Conservation (phyloP, 2,113 vertebrate genomes). For the Centropus bengalensis region DNA sequence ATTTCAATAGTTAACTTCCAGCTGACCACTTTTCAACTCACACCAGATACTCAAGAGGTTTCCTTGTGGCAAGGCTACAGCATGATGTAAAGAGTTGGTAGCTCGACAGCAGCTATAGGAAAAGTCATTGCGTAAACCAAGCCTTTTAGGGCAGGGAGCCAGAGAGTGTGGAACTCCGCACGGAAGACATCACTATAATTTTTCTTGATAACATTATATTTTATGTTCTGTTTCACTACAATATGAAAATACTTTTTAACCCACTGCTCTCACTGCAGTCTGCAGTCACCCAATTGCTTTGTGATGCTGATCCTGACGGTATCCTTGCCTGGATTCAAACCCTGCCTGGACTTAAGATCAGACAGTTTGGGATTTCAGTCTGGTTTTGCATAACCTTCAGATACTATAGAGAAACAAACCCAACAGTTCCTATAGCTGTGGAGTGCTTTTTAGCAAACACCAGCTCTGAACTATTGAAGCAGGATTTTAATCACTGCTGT, state of each 20-base stretch:
- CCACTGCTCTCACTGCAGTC: neutral
- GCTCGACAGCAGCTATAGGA: neutral
- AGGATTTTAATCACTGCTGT: neutral
- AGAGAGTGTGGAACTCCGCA: neutral
- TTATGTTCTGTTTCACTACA: neutral
- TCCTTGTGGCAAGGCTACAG: neutral
- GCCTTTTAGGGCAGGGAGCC: neutral
- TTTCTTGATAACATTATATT: neutral
- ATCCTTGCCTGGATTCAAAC: neutral
- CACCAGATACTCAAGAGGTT: neutral
- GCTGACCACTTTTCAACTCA: neutral
- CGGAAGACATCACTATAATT: neutral
- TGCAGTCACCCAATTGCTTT: neutral
- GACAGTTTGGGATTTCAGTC: neutral
- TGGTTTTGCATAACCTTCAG: neutral
- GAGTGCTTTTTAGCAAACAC: neutral
- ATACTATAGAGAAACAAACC: neutral
- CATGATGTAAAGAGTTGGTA: neutral
- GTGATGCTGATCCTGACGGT: neutral
- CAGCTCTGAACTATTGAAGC: neutral
- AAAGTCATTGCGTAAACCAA: neutral
- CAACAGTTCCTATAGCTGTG: neutral
- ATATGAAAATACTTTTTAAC: neutral
- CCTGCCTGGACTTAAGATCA: neutral
- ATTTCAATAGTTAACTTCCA: neutral